Evolutionary conservation across 2,113 vertebrate species (phyloP), one percentile per base, ranked within the genome.

Genomic region (Rhea americana): DNA sequence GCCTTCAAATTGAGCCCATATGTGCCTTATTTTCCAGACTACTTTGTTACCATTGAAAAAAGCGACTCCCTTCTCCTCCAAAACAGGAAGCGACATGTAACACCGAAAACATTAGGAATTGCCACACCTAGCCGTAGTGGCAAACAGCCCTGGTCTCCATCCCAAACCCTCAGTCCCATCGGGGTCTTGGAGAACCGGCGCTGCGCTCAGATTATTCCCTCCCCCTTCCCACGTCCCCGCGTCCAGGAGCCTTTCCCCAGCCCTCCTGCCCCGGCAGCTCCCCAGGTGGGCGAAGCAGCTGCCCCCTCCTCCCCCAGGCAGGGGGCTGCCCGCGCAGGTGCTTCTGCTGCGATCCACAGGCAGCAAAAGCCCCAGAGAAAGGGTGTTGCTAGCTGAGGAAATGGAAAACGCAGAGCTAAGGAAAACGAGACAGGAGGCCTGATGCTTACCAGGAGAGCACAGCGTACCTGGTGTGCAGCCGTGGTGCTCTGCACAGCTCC

Each of bases 1-100:
- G 58, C 68, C 61, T 81, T 79, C 37, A 53, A 91, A 91, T 68
- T 65, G 76, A 75, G 85, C 77, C 76, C 70, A 62, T 62, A 70
- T 90, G 91, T 78, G 93, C 87, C 87, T 95, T 68, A 56, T 90
- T 91, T 90, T 75, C 61, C 81, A 82, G 53, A 45, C 71, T 72
- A 66, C 87, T 96, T 81, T 50, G 62, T 90, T 68, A 90, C 43
- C 76, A 37, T 1, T 88, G 53, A 83, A 94, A 47, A 67, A 37
- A 93, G 65, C 5, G 26, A 68, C 39, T 93, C 66, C 22, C 22
- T 71, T 48, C 84, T 70, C 43, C 47, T 82, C 73, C 83, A 84
- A 81, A 91, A 75, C 80, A 88, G 87, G 93, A 93, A 92, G 43
- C 35, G 47, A 30, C n/a, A 8, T 63, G 24, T 26, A 82, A 68